Evolutionary conservation across 2,797 vertebrate species (phyloP).

Genomic region (Otus scops): DNA sequence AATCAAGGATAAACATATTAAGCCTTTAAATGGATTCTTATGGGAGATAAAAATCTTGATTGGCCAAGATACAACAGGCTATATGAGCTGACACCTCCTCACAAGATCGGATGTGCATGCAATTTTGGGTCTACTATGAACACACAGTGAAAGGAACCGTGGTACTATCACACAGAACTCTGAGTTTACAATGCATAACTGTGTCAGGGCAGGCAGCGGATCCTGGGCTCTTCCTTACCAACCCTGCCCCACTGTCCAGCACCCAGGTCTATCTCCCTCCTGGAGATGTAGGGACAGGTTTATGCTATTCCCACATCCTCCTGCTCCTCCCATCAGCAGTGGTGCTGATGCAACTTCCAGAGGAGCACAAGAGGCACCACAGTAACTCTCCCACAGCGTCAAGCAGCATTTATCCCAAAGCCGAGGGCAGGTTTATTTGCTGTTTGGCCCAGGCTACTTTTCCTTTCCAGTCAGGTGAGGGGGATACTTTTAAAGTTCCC

Average conservation of each 20-base stretch:
- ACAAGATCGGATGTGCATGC: background rate
- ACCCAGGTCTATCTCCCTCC: background rate
- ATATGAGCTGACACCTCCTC: background rate
- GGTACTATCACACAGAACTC: too few species aligned
- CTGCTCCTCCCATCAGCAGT: background rate
- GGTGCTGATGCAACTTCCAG: background rate
- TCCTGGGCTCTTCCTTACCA: rapidly evolving
- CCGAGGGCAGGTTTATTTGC: background rate
- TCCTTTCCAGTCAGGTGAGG: background rate
- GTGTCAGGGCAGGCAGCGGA: rapidly evolving
- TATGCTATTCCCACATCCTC: background rate
- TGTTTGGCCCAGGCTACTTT: background rate
- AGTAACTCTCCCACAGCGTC: background rate
- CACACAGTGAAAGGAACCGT: background rate
- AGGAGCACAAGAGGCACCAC: background rate
- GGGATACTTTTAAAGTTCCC: background rate
- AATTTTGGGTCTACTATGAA: background rate
- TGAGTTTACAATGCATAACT: too few species aligned
- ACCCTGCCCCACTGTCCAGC: rapidly evolving
- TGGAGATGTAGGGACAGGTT: background rate
- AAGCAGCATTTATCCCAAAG: background rate
- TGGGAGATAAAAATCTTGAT: background rate
- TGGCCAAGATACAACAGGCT: background rate
- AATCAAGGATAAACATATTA: background rate
- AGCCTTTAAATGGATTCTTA: background rate